Evolutionary conservation across 2,113 vertebrate species (phyloP), one percentile per base, ranked within the genome.

Genomic region (Piaya cayana): DNA sequence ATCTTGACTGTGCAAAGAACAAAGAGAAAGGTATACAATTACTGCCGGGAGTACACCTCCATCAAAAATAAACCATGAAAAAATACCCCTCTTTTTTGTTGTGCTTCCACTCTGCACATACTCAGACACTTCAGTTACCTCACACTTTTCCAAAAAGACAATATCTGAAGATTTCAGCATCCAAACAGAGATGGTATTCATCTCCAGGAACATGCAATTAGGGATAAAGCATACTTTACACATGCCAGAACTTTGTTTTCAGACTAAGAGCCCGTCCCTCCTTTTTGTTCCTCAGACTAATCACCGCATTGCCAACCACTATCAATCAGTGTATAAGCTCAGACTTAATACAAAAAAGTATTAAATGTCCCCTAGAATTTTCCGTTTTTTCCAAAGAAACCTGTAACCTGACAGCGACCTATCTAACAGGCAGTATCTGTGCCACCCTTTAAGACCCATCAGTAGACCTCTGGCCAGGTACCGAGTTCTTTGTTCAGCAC

Each of bases 361-460:
- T 37, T 32, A 72, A 1, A 69, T 37, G 4, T 11, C 4, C 2
- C 25, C 19, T 39, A 42, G 36, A 76, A 34, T 11, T 29, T 76
- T 39, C 9, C 17, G 16, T 20, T 52, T 84, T 87, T 92, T 11
- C 22, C 45, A 65, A 53, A 82, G 8, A 52, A 42, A 42, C 13
- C 16, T 0, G 0, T 34, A 47, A 79, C 2, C 16, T 85, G n/a
- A 18, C 49, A 84, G 12, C 1, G 3, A 55, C 43, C 37, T 30
- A 62, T 19, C 42, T 59, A 50, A 50, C 30, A 15, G 1, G 1
- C 0, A 0, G 4, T n/a, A 13, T 32, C 37, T 52, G 8, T 79
- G 60, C 11, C 22, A 65, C 19, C 23, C 22, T 62, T 62, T 59
- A 26, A 58, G 36, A 5, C 26, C 53, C 5, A 0, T 23, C 23